Conservation (phyloP, 2,113 vertebrate species). For the Gracilinanus agilis region DNA sequence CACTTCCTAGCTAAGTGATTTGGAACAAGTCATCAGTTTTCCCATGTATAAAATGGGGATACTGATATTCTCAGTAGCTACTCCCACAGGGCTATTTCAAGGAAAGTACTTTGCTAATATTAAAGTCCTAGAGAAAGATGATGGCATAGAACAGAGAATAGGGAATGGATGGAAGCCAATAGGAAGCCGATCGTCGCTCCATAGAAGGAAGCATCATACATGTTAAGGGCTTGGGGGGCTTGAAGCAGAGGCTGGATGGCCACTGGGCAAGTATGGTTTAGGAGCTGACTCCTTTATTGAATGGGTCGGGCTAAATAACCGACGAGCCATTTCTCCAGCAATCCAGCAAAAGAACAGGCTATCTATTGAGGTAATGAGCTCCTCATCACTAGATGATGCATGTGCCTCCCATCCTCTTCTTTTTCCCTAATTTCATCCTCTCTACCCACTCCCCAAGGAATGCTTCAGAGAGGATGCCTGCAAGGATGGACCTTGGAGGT, state of each 20-base stretch:
- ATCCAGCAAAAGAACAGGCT: not conserved
- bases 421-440: not conserved
- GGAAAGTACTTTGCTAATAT: not conserved
- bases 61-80: not conserved
- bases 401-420: not conserved
- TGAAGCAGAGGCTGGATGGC: not conserved
- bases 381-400: not conserved
- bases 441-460: not conserved
- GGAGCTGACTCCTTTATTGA: not conserved
- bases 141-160: not conserved
- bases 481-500: not conserved
- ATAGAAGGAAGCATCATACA: not conserved
- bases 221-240: not conserved
- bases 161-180: not conserved
- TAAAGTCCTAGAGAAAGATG: too few species aligned
- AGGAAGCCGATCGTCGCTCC: not conserved
- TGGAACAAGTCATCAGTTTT: not conserved
- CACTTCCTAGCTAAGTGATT: not conserved
- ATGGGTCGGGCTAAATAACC: not conserved
- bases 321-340: too few species aligned
- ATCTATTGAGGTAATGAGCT: not conserved
- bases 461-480: not conserved
- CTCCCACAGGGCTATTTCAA: not conserved
- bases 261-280: not conserved
- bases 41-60: too few species aligned